Evolutionary conservation across 2,888 invertebrate genomes (phyloP).

Genomic region (Mantis religiosa): DNA sequence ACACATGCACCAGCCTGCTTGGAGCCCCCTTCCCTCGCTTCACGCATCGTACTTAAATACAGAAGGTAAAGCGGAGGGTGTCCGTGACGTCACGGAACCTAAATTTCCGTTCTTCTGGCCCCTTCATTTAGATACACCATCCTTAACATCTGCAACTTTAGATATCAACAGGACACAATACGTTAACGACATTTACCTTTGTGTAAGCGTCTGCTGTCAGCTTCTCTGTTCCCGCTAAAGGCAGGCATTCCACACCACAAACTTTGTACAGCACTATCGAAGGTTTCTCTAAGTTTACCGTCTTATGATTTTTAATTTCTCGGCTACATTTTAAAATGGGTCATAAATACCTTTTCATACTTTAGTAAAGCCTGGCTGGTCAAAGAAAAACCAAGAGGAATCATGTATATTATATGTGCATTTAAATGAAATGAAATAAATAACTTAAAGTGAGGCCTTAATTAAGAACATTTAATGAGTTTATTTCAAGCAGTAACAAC

Average conservation of each 20-base stretch:
- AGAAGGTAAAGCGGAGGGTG: not conserved
- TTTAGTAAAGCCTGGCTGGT: too few species aligned
- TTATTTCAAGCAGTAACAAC: too few species aligned
- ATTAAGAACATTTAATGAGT: too few species aligned
- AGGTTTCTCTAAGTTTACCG: too few species aligned
- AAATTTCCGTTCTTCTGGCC: not conserved
- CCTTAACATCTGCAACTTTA: not conserved
- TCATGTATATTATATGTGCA: too few species aligned
- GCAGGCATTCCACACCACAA: not conserved
- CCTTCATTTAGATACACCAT: not conserved
- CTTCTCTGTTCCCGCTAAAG: not conserved
- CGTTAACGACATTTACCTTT: too few species aligned
- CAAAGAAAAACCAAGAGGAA: too few species aligned
- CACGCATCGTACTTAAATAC: not conserved
- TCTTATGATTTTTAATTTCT: too few species aligned
- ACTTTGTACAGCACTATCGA: not conserved
- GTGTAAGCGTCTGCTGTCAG: not conserved
- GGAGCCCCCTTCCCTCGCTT: not conserved
- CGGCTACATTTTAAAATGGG: too few species aligned
- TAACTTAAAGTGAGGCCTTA: too few species aligned
- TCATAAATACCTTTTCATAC: too few species aligned
- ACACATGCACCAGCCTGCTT: constrained; percentile 13
- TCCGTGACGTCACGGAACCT: not conserved
- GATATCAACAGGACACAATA: not conserved
- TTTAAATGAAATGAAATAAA: too few species aligned